These are phyloP conservation scores for Zaprionus lineosus DNA, from an alignment of 2,888 invertebrate genomes.

Conservation along the genomic window DNA sequence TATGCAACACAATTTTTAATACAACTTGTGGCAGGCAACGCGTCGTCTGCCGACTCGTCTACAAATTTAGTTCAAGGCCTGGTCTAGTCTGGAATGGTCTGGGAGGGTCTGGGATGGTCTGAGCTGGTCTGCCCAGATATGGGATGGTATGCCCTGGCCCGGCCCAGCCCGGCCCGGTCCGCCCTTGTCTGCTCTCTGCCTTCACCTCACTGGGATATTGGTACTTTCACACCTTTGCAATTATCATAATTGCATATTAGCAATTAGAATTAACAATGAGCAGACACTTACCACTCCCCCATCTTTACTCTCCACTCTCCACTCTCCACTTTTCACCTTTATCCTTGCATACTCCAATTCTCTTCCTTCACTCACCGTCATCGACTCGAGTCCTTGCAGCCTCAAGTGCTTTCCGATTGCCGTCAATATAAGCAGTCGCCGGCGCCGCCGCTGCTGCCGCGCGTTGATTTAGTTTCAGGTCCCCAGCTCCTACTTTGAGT, in stretches of 20 bases:
- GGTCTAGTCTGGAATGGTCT: neutral
- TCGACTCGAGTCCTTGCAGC: neutral
- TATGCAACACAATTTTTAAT: constrained; percentile 27
- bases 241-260: constrained; percentile 41
- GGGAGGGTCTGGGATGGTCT: too few species aligned
- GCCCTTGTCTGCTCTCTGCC: too few species aligned
- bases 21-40: constrained; percentile 32
- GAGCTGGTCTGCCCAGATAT: too few species aligned
- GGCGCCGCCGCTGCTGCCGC: too few species aligned
- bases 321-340: neutral
- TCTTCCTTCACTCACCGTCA: neutral
- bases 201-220: too few species aligned
- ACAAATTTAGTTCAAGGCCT: constrained; percentile 13
- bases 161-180: too few species aligned
- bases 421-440: constrained; percentile 1
- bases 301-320: neutral
- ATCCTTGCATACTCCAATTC: too few species aligned
- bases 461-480: neutral
- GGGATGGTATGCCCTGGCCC: too few species aligned
- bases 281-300: neutral
- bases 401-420: neutral
- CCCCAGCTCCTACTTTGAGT: neutral
- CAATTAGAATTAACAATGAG: constrained; percentile 12
- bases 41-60: neutral
- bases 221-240: constrained; percentile 8